A percentile compares a stretch with the other conserved stretches of the same genome.
Conservation (phyloP, 2,888 invertebrate species). For the Callyntrura guangdongensis region DNA sequence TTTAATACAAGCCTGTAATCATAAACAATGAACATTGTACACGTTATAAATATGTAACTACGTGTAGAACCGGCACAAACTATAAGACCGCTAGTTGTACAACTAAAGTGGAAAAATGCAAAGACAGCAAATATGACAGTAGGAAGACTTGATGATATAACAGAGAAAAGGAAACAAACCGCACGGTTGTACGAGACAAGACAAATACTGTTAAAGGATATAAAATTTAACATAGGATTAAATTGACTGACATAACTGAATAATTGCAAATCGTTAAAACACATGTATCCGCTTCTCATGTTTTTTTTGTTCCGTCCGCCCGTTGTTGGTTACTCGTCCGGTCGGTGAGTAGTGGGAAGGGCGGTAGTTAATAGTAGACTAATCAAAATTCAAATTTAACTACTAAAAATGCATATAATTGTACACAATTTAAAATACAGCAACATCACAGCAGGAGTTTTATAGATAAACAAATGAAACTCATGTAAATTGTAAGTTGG, state of each 20-base stretch:
- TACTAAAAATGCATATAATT: background rate
- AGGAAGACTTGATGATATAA: conserved; percentile 3
- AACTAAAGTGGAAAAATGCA: background rate
- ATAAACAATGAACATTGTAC: conserved; percentile 29
- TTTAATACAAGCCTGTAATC: conserved; percentile 19
- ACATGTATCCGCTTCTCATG: conserved; percentile 46
- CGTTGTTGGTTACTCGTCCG: background rate
- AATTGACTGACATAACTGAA: conserved; percentile 47
- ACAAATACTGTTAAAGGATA: background rate
- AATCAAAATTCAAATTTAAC: background rate
- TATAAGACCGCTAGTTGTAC: no score
- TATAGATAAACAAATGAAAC: no score
- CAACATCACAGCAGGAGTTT: background rate
- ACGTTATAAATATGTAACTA: background rate
- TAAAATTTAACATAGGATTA: conserved; percentile 27
- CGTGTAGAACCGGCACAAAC: no score
- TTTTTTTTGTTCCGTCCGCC: conserved; percentile 35
- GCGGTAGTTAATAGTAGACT: background rate
- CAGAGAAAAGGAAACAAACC: conserved; percentile 38
- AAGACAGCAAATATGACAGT: background rate
- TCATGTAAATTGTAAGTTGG: no score
- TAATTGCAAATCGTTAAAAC: conserved; percentile 54
- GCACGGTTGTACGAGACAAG: conserved; percentile 6
- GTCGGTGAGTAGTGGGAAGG: background rate
- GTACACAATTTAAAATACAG: background rate